Evolutionary conservation across 2,888 invertebrate species (phyloP), one percentile per base, ranked within the genome.

Genomic region (Hofmannophila pseudospretella): DNA sequence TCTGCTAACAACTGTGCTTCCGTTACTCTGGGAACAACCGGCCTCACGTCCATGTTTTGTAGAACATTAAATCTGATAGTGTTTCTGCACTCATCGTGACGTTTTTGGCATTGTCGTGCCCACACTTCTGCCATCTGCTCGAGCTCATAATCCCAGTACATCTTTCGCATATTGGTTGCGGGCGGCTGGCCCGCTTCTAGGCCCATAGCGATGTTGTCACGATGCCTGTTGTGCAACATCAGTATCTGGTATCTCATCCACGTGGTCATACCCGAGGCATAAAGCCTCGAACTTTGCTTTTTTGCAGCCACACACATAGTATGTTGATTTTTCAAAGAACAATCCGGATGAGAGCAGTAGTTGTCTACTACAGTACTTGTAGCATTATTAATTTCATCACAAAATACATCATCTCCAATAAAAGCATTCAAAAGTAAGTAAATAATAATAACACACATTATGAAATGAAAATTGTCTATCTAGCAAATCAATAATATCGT

Each of bases 61-160:
- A 84, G 53, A 5, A 80, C 85, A 33, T 81, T 82, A 43, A 79
- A 85, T 23, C 84, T 57, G 10, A 84, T 54, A 0, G 79, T 86
- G 43, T 84, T 84, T 41, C 85, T 69, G 43, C 85, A 86, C 44
- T 86, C 85, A 29, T 86, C 86, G 40, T 88, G 87, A n/a, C 81
- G 64, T 39, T 84, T 82, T 44, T 79, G 85, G 44, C 88, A 88
- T 39, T 85, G 84, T 5, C 87, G 70, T 0, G 86, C 87, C 88
- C 87, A 88, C 3, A 74, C 55, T 23, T 86, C 84, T 0, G 88
- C 88, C 70, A 71, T 76, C 13, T 67, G 54, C 41, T 87, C 88
- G 0, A 88, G 62, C 45, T 88, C 87, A 39, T 74, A 72, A 39
- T 88, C 88, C 88, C 88, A 88, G 44, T 85, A 87, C 74, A 88